phyloP scores from a whole-genome alignment of 2,797 vertebrate species.

The Acipenser ruthenus region DNA sequence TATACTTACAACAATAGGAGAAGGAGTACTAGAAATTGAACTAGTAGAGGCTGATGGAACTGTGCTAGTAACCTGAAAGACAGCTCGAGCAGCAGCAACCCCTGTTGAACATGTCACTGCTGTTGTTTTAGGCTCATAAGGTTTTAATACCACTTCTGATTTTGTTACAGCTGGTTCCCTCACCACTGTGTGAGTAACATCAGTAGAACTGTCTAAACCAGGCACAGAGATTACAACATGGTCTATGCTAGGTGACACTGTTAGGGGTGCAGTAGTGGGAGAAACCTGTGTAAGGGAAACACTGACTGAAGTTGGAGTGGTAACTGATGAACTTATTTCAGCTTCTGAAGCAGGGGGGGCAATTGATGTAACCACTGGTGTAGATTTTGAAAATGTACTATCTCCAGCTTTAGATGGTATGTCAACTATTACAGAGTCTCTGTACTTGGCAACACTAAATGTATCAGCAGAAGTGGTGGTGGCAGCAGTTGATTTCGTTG shows the following conservation, averaged over 20 bases:
- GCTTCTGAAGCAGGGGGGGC: slow-evolving; percentile 9
- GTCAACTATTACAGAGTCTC: slow-evolving; percentile 42
- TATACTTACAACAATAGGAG: slow-evolving; percentile 40
- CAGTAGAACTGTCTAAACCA: slow-evolving; percentile 47
- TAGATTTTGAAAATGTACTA: slow-evolving; percentile 35
- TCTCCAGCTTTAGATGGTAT: slow-evolving; percentile 28
- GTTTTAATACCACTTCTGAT: not conserved
- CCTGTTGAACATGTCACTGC: slow-evolving; percentile 33
- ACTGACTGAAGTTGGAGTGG: not conserved
- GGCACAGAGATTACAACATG: slow-evolving; percentile 61
- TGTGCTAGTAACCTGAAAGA: slow-evolving; percentile 42
- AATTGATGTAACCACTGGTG: slow-evolving; percentile 14
- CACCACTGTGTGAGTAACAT: slow-evolving; percentile 31
- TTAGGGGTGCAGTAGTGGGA: slow-evolving; percentile 47
- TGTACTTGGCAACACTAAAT: slow-evolving; percentile 38
- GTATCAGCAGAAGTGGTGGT: slow-evolving; percentile 27
- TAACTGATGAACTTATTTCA: not conserved
- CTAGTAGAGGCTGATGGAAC: slow-evolving; percentile 17
- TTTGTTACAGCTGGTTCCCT: slow-evolving; percentile 17
- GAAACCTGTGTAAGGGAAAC: slow-evolving; percentile 20
- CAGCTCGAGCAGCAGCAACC: slow-evolving; percentile 36
- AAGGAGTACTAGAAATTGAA: slow-evolving; percentile 25
- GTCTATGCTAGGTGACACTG: slow-evolving; percentile 40
- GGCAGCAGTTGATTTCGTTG: slow-evolving; percentile 24
- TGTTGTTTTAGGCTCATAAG: slow-evolving; percentile 16